Percentiles rank a stretch among this genome's conserved stretches.
Conservation (phyloP, 2,113 vertebrate genomes). For the Nymphicus hollandicus region DNA sequence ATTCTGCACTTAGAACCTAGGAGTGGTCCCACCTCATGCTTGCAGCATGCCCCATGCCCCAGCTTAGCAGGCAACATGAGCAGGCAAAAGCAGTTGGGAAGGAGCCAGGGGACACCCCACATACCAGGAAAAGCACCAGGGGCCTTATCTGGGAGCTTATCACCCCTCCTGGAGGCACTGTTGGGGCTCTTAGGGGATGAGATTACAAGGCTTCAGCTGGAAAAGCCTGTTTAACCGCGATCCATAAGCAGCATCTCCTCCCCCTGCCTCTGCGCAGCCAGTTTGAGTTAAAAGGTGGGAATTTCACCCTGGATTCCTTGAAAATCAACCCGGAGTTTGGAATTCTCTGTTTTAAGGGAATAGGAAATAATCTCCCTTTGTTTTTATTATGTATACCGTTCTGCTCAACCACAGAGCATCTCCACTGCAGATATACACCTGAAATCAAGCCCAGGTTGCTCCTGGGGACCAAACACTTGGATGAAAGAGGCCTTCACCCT, state of each 20-base stretch:
- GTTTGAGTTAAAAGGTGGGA: neutral
- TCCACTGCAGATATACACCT: neutral
- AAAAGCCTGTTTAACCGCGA: neutral
- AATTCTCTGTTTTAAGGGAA: neutral
- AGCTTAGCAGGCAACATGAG: neutral
- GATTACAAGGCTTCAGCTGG: neutral
- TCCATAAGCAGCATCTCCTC: neutral
- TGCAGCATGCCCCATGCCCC: neutral
- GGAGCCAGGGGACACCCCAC: neutral
- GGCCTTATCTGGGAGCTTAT: neutral
- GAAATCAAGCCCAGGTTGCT: neutral
- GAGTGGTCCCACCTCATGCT: neutral
- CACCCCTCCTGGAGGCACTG: neutral
- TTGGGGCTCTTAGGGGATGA: neutral
- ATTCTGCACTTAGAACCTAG: neutral
- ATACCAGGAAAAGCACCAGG: neutral
- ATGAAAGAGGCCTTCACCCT: neutral
- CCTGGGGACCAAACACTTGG: neutral
- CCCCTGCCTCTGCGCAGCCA: neutral
- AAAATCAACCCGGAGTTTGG: neutral
- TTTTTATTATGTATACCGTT: neutral
- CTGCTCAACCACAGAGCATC: neutral
- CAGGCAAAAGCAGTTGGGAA: neutral
- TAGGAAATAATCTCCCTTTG: neutral
- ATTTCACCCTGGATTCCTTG: rapidly evolving